Conservation (phyloP, 1,140 invertebrate genomes). For the Phortica variegata region DNA sequence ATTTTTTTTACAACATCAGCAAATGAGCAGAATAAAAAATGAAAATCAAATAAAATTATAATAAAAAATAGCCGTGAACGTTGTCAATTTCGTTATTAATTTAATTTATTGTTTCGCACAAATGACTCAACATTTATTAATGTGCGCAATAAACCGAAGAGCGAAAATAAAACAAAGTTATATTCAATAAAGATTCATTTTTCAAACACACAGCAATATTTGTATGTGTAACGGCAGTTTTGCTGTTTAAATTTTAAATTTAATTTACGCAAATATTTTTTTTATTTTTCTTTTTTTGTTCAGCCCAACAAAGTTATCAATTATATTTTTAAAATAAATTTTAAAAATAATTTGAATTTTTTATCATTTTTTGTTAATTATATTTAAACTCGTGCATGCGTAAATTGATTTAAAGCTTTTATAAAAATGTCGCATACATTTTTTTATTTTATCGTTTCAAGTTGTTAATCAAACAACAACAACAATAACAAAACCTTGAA, state of each 20-base stretch:
- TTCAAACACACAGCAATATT: too few species aligned
- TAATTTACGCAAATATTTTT: not conserved
- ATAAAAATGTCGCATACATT: too few species aligned
- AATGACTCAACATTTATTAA: constrained; percentile 16
- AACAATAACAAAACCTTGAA: too few species aligned
- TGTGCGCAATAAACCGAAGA: too few species aligned
- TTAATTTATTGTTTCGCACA: constrained; percentile 14
- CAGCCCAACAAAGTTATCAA: not conserved
- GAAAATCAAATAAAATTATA: constrained; percentile 9
- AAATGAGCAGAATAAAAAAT: not conserved
- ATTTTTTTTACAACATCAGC: constrained; percentile 2
- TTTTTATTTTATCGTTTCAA: too few species aligned
- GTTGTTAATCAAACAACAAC: too few species aligned
- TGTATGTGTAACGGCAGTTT: too few species aligned
- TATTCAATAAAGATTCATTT: too few species aligned
- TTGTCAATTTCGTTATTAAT: constrained; percentile 13
- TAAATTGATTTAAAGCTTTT: not conserved
- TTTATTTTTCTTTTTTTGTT: not conserved
- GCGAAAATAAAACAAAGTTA: too few species aligned
- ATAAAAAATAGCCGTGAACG: not conserved
- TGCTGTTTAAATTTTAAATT: not conserved
- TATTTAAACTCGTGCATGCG: not conserved
- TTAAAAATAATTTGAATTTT: not conserved
- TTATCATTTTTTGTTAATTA: not conserved
- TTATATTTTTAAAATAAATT: not conserved